These are phyloP conservation scores for Lathamus discolor DNA, from an alignment of 2,113 vertebrate genomes.

Conservation along the genomic window DNA sequence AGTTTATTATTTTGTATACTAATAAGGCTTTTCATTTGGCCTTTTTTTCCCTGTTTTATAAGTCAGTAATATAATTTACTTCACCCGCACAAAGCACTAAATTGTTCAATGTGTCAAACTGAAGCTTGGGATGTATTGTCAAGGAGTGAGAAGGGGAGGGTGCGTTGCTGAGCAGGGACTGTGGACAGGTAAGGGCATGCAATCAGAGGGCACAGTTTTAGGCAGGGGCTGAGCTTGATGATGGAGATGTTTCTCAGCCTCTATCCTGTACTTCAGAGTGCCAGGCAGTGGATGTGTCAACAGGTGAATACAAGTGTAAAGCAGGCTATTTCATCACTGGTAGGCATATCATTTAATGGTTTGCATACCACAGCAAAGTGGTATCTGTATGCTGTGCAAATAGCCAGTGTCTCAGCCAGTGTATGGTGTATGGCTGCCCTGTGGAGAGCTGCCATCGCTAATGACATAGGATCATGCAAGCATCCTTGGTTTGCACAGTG, in stretches of 20 bases:
- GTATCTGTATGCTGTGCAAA: not conserved
- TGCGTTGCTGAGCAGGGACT: not conserved
- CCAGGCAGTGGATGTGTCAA: not conserved
- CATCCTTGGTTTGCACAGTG: not conserved
- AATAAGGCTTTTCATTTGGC: not conserved
- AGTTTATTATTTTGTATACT: not conserved
- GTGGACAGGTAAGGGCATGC: not conserved
- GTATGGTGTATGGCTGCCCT: not conserved
- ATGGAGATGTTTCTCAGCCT: not conserved
- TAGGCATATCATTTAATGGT: not conserved
- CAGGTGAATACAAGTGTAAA: not conserved
- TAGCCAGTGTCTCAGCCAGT: not conserved
- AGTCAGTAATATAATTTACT: not conserved
- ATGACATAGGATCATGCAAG: not conserved
- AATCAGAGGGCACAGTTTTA: not conserved
- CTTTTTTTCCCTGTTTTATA: not conserved
- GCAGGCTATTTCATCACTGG: not conserved
- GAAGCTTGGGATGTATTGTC: not conserved
- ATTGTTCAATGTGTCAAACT: not conserved
- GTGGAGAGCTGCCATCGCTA: not conserved
- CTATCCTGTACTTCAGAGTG: fast-evolving
- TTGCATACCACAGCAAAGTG: not conserved
- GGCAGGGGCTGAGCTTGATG: not conserved
- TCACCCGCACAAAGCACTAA: not conserved
- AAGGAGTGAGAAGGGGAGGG: not conserved